Evolutionary conservation across 2,113 vertebrate genomes (phyloP).

Genomic region (Herpetotheres cachinnans): DNA sequence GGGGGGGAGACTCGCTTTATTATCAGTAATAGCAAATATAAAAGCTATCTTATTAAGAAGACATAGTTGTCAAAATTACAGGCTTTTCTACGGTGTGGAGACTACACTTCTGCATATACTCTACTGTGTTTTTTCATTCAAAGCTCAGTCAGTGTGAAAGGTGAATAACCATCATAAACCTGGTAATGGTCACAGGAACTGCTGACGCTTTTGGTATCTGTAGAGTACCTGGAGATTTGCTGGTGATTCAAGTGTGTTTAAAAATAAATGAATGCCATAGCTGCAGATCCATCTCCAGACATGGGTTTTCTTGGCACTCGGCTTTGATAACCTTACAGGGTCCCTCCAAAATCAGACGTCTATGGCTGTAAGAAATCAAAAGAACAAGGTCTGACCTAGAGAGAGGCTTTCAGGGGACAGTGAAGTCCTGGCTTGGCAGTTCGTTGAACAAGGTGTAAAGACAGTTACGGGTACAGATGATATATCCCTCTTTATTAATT

Average conservation of each 20-base stretch:
- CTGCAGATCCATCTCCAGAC: conserved; percentile 3
- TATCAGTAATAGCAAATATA: not conserved
- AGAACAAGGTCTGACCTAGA: not conserved
- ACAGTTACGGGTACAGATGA: not conserved
- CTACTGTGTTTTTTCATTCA: not conserved
- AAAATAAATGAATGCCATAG: conserved; percentile 53
- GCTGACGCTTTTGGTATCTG: not conserved
- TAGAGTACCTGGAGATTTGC: not conserved
- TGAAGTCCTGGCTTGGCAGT: not conserved
- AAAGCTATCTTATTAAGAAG: not conserved
- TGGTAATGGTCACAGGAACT: not conserved
- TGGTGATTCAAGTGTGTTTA: conserved; percentile 15
- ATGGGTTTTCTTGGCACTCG: conserved; percentile 2
- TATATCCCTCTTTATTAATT: not conserved
- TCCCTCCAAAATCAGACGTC: not conserved
- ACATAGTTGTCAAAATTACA: not conserved
- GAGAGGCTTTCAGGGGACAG: not conserved
- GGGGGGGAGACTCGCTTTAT: not conserved
- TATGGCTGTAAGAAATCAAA: not conserved
- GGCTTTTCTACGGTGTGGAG: not conserved
- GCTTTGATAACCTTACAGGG: not conserved
- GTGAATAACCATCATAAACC: conserved; percentile 16
- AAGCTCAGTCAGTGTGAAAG: not conserved
- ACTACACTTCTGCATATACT: not conserved
- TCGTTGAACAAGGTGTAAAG: not conserved